Percentiles rank a stretch among this genome's conserved stretches.
phyloP scores from a whole-genome alignment of 2,113 vertebrate species.

The human (Homo sapiens) region DNA sequence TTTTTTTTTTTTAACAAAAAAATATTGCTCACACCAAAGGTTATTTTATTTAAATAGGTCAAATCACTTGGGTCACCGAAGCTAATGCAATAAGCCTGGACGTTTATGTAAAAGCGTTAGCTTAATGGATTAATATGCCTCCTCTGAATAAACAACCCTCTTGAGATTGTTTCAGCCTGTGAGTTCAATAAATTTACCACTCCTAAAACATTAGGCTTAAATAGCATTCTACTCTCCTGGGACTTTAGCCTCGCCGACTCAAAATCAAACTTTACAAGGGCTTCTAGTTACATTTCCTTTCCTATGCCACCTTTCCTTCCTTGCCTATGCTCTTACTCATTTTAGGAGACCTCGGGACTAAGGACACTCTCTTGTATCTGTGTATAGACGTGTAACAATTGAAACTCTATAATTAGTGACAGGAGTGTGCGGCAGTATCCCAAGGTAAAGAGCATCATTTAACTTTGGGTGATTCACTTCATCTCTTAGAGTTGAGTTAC shows the following conservation, averaged over 20 bases:
- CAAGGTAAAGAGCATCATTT: neutral
- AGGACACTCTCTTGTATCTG: neutral
- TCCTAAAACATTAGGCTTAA: slow-evolving; percentile 22
- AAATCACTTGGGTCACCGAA: slow-evolving; percentile 50
- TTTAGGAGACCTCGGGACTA: neutral
- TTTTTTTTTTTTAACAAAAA: neutral
- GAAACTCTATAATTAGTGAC: neutral
- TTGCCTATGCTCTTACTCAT: neutral
- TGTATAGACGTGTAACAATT: neutral
- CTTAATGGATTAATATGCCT: slow-evolving; percentile 61
- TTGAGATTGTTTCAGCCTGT: slow-evolving; percentile 44
- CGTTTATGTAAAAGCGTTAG: slow-evolving; percentile 50
- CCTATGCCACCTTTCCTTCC: neutral
- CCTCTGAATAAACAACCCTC: slow-evolving; percentile 65
- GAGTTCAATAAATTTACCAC: slow-evolving; percentile 40
- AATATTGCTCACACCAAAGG: slow-evolving; percentile 9
- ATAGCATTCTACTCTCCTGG: slow-evolving; percentile 1
- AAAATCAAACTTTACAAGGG: neutral
- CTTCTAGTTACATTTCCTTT: neutral
- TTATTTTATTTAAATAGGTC: slow-evolving; percentile 59
- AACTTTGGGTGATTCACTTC: neutral
- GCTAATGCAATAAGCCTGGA: slow-evolving; percentile 53
- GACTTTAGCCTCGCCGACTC: neutral
- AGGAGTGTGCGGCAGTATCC: neutral
- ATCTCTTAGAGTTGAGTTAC: neutral